Evolutionary conservation across 2,797 vertebrate genomes (phyloP), one percentile per base, ranked within the genome.

Genomic region (Cossypha caffra): DNA sequence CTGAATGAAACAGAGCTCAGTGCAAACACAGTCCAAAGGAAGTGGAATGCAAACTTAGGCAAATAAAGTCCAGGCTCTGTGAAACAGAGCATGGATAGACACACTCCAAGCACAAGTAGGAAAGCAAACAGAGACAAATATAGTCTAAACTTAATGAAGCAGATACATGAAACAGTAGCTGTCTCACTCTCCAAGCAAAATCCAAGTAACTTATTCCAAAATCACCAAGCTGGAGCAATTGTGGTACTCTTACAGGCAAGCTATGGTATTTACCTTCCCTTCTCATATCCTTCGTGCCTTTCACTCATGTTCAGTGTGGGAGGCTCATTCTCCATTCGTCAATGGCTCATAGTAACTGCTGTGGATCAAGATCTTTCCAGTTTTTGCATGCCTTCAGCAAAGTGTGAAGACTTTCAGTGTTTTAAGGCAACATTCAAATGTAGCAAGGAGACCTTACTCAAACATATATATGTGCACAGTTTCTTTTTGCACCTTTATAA

Each of bases 111-210:
- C 86, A 96, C 96, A 95, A 96, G 96, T 90, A 96, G 96, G 91
- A 97, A 97, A 96, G 94, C 95, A 97, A 97, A 97, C 93, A 97
- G 83, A 95, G 89, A 52, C 89, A 97, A 97, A 97, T 95, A 97
- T 86, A 97, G 96, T 94, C 95, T 95, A 94, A 97, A 96, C 79
- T 94, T 97, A 96, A 97, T 94, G 96, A 97, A 95, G 92, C 96
- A 97, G 96, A 97, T 95, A 94, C 83, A 94, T 87, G 95, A 89
- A 97, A 95, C 96, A 94, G 90, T 92, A 92, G 95, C 94, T 78
- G 87, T 80, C 90, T 96, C 86, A 47, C 83, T 78, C 85, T 96
- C 79, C 92, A 90, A 92, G 94, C 48, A 92, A 95, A 96, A 94
- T 62, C 76, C 28, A 75, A 90, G 90, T 38, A 82, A 95, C 21